These are phyloP conservation scores for Epizoanthus rinbou DNA, from an alignment of 92 coral and sea anemone genomes.

Conservation along the genomic window DNA sequence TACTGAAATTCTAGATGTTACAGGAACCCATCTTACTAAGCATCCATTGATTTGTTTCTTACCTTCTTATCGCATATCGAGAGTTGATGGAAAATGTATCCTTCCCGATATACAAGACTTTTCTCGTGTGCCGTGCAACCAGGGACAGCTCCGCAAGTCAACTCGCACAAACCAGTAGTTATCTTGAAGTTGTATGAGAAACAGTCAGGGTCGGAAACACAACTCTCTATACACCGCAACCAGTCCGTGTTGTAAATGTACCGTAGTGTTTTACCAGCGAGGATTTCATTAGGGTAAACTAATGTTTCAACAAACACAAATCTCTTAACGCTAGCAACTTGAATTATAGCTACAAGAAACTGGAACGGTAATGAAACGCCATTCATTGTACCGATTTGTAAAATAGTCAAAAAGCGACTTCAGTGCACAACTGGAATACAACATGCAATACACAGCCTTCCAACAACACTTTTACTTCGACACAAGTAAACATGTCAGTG, in stretches of 20 bases:
- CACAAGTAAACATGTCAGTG: constrained; percentile 9
- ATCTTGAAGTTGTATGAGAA: constrained; percentile 14
- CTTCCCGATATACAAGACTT: background rate
- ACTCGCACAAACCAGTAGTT: background rate
- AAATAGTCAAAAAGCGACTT: background rate
- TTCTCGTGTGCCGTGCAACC: background rate
- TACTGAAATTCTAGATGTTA: background rate
- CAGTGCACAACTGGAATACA: background rate
- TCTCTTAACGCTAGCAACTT: background rate
- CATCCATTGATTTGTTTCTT: background rate
- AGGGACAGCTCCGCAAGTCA: background rate
- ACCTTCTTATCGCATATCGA: background rate
- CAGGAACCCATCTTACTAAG: background rate
- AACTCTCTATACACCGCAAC: constrained; percentile 12
- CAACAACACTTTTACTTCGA: background rate
- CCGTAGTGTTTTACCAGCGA: constrained; percentile 9
- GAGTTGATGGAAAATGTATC: constrained; percentile 17
- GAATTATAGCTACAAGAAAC: background rate
- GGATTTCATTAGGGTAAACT: background rate
- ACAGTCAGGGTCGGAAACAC: constrained; percentile 11
- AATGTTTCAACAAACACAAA: background rate
- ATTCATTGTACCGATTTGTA: background rate
- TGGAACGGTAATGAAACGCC: background rate
- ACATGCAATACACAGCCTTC: background rate
- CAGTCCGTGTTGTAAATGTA: background rate